Percentiles rank a stretch among this genome's conserved stretches.
Evolutionary conservation across 1,140 invertebrate genomes (phyloP).

Genomic region (Drosophila teissieri): DNA sequence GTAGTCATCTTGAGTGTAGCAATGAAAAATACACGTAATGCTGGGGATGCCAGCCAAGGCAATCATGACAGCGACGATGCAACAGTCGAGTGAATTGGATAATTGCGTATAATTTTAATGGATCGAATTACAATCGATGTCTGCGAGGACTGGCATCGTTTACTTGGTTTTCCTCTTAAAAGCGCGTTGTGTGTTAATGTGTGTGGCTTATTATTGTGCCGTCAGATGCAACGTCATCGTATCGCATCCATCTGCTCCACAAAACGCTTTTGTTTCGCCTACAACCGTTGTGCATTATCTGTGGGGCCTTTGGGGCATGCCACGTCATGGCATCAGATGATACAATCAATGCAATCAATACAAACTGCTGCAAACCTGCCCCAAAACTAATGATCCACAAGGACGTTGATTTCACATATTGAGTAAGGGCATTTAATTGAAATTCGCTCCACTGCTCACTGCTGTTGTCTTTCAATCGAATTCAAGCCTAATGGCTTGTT

Average conservation of each 20-base stretch:
- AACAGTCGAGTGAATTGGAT: constrained; percentile 76
- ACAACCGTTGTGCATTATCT: constrained; percentile 71
- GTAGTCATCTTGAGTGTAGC: neutral
- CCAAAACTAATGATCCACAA: constrained; percentile 7
- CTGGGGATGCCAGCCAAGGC: constrained; percentile 34
- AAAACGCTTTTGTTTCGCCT: constrained; percentile 34
- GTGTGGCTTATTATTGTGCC: constrained; percentile 23
- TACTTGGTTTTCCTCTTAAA: constrained; percentile 55
- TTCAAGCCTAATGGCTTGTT: constrained; percentile 30
- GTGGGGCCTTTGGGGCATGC: constrained; percentile 8
- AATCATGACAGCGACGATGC: constrained; percentile 41
- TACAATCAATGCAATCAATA: constrained; percentile 26
- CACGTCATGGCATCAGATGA: constrained; percentile 31
- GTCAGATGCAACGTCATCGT: constrained; percentile 25
- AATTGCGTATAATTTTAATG: constrained; percentile 69
- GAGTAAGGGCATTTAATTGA: constrained; percentile 31
- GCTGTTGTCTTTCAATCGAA: constrained; percentile 51
- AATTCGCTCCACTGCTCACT: constrained; percentile 21
- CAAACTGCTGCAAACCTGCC: neutral
- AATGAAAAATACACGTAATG: constrained; percentile 32
- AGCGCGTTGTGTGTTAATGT: constrained; percentile 41
- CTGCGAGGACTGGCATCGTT: constrained; percentile 14
- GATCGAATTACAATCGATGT: constrained; percentile 35
- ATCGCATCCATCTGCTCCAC: constrained; percentile 10
- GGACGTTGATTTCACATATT: constrained; percentile 18